Evolutionary conservation across 2,113 vertebrate genomes (phyloP), one percentile per base, ranked within the genome.

Genomic region (Tautogolabrus adspersus): DNA sequence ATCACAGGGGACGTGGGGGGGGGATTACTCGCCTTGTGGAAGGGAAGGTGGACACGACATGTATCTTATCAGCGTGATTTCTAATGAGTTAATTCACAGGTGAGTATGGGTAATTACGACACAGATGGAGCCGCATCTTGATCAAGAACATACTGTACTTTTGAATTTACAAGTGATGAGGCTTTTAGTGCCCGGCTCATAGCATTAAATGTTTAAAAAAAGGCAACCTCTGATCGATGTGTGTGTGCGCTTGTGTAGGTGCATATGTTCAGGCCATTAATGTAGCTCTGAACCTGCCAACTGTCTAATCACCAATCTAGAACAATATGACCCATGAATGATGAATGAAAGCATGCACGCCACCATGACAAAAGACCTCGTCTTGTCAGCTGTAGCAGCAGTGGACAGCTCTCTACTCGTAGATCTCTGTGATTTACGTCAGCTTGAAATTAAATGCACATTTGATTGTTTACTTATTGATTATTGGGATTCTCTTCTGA

Each of bases 1-100:
- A 82, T 80, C 83, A 44, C 66, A 51, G 49, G 82, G 77, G 79
- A 84, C 9, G 1, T 58, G 9, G 21, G 40, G 30, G 26, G 40
- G 13, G 72, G 70, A 75, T 84, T 85, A 57, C 76, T 80, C 77
- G 82, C 47, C 42, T 57, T 75, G 77, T 59, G 72, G 62, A 59
- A 66, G 80, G 64, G 62, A 63, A 68, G 80, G 64, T 72, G 62
- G 57, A 88, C 85, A 81, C 73, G 78, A 66, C 77, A 70, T 60
- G 78, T 65, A 64, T 79, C 82, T 74, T 87, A 88, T 87, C 82
- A 64, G 60, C 38, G 19, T 61, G 76, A 81, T 69, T 81, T 81
- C 79, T 84, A 86, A 90, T 86, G 76, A 79, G 66, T 72, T 85
- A 69, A 83, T 87, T 87, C 77, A 72, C 76, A 88, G 82, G 72